A percentile compares a stretch with the other conserved stretches of the same genome.
Conservation (phyloP, 1,140 invertebrate genomes). For the Bombus turneri region DNA sequence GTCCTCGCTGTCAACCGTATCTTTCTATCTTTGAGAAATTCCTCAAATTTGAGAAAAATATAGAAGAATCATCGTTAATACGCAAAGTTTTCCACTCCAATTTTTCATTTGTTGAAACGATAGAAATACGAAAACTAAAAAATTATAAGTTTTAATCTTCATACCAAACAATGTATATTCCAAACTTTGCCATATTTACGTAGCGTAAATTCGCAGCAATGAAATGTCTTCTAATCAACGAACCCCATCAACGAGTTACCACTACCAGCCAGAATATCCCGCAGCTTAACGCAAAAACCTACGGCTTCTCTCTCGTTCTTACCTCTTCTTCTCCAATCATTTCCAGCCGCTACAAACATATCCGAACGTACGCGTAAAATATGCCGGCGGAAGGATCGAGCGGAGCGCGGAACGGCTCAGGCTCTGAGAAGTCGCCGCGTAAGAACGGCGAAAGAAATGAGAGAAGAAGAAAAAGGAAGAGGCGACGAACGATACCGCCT, state of each 20-base stretch:
- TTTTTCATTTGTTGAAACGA: too few species aligned
- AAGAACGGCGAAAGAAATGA: constrained; percentile 47
- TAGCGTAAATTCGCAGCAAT: background rate
- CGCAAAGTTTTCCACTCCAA: too few species aligned
- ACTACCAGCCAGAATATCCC: background rate
- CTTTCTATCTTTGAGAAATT: too few species aligned
- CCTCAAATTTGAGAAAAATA: too few species aligned
- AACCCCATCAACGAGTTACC: background rate
- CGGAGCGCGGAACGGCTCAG: constrained; percentile 40
- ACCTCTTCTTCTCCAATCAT: background rate
- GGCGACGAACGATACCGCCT: constrained; percentile 66
- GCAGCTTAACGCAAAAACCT: background rate
- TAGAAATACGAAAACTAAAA: too few species aligned
- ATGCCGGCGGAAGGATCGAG: constrained; percentile 53
- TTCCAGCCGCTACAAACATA: background rate
- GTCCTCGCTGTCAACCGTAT: too few species aligned
- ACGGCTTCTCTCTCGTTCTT: background rate
- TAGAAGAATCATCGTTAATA: too few species aligned
- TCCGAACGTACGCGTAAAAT: constrained; percentile 44
- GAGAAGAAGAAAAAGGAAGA: constrained; percentile 21
- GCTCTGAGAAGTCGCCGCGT: constrained; percentile 52
- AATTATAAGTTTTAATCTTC: background rate
- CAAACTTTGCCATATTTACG: background rate
- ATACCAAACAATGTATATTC: too few species aligned
- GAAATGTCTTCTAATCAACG: background rate